Evolutionary conservation across 1,140 invertebrate genomes (phyloP).

Genomic region (Apolygus lucorum): DNA sequence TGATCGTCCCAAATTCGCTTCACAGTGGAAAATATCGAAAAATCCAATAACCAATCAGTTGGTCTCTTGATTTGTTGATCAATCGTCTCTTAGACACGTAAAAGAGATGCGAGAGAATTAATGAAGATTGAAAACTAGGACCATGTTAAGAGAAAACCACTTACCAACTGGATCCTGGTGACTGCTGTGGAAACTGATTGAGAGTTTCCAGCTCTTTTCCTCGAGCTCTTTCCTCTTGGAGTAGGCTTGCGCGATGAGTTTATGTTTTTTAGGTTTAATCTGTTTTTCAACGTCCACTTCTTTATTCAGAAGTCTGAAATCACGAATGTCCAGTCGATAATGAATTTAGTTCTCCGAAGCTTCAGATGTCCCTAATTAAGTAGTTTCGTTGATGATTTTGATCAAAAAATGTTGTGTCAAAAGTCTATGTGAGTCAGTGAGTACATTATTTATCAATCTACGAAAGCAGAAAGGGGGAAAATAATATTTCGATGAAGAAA

Average conservation of each 20-base stretch:
- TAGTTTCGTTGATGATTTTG: no score
- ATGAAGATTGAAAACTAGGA: neutral
- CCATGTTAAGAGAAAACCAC: slow-evolving; percentile 23
- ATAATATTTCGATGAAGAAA: neutral
- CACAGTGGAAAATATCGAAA: no score
- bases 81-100: no score
- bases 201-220: slow-evolving; percentile 58
- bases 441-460: no score
- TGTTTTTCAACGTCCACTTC: slow-evolving; percentile 46
- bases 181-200: slow-evolving; percentile 75
- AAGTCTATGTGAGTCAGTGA: no score
- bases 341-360: no score
- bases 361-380: no score
- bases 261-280: slow-evolving; percentile 74
- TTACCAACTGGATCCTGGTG: slow-evolving; percentile 80
- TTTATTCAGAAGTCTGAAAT: slow-evolving; percentile 29
- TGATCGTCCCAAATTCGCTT: no score
- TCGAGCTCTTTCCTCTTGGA: slow-evolving; percentile 70
- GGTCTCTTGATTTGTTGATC: no score
- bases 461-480: neutral
- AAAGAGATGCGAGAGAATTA: no score
- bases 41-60: no score
- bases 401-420: no score
- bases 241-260: slow-evolving; percentile 83
- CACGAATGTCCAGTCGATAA: neutral